Percentiles rank a stretch among this genome's conserved stretches.
phyloP scores from a whole-genome alignment of 1,140 invertebrate genomes.

The Andricus grossulariae region DNA sequence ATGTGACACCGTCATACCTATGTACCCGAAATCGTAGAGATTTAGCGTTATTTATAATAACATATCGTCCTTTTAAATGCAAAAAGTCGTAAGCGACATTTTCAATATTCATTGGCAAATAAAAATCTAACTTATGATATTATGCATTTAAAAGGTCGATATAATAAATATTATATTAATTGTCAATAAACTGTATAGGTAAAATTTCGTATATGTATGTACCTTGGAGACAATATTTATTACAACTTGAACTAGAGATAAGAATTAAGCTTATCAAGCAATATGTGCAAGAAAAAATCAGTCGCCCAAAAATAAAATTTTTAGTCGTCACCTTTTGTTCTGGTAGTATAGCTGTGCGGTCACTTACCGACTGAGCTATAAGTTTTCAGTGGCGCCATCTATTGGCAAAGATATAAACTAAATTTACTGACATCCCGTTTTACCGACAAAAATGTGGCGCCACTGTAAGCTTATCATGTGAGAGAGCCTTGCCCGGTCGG shows the following conservation, averaged over 20 bases:
- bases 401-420: no score
- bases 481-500: no score
- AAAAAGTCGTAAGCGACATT: constrained; percentile 7
- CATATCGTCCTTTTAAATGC: background rate
- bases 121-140: background rate
- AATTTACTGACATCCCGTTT: no score
- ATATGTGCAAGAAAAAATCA: background rate
- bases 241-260: constrained; percentile 48
- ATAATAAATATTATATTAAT: constrained; percentile 45
- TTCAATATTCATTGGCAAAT: constrained; percentile 32
- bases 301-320: background rate
- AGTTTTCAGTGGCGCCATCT: no score
- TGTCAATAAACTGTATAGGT: constrained; percentile 59
- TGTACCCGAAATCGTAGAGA: constrained; percentile 38
- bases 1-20: constrained; percentile 57
- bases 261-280: constrained; percentile 29
- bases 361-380: no score
- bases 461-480: no score
- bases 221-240: constrained; percentile 70
- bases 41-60: constrained; percentile 45
- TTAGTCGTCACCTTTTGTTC: background rate
- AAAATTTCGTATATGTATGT: constrained; percentile 63
- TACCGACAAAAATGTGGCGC: no score
- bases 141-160: constrained; percentile 11
- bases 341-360: no score